Evolutionary conservation across 2,797 vertebrate genomes (phyloP), one percentile per base, ranked within the genome.

Genomic region (Alfaro cultratus): DNA sequence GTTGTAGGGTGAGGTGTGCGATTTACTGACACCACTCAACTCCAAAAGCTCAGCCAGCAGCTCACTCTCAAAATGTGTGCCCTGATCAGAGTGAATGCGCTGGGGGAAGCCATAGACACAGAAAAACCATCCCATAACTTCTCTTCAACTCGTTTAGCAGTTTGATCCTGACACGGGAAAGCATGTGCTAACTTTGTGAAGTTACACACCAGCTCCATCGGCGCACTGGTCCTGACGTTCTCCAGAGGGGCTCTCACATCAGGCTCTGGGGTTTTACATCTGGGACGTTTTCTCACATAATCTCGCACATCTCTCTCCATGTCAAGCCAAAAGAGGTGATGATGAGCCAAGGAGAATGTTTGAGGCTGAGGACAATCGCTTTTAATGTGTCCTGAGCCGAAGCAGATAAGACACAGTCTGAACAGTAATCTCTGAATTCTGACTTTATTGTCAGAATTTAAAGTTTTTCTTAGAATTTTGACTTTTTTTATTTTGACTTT

Each of bases 51-150:
- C 34, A 5, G 31, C 60, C 10, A 77, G 0, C 75, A 77, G 34
- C 75, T 77, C 75, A 49, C 46, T 72, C 26, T 46, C 41, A 45
- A 46, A 72, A 16, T n/a, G 1, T 23, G 70, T 12, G 0, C 70
- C 43, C 62, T 47, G 39, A 26, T 68, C 29, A 1, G 57, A 76
- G 13, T 67, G 62, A 36, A 68, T 39, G 23, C 5, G 8, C 34
- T 68, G 76, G n/a, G 76, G 76, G 13, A 77, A 70, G 34, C 76
- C 47, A 29, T 51, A 68, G 2, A 77, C 60, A 34, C 26, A 49
- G n/a, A 26, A 7, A 49, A 51, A 47, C 43, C 43, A 12, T 45
- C 43, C 43, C 43, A 45, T 12, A 45, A 45, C 46, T 73, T 51
- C 4, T 73, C 51, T 2, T 45, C 29, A 29, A 49, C 71, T 29